phyloP scores from a whole-genome alignment of 2,113 vertebrate genomes.

The Oncorhynchus masou region DNA sequence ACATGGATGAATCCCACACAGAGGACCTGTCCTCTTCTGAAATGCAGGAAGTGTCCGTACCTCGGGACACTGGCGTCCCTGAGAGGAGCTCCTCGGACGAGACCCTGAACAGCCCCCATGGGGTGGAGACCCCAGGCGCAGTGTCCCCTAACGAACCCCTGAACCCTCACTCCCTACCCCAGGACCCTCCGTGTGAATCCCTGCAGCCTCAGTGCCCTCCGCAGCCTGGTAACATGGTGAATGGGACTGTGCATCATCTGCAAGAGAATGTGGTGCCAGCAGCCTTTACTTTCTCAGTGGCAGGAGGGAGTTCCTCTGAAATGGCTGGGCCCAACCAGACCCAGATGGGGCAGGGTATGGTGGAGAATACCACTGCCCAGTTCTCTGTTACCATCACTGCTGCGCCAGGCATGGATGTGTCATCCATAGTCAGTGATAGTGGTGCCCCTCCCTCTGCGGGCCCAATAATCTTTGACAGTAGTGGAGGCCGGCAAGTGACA shows the following conservation, averaged over 20 bases:
- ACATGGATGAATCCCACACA: slow-evolving; percentile 94
- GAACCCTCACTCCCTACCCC: slow-evolving; percentile 75
- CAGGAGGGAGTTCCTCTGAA: slow-evolving; percentile 16
- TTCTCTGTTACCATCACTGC: slow-evolving; percentile 18
- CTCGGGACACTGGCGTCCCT: slow-evolving; percentile 85
- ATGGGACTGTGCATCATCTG: slow-evolving; percentile 72
- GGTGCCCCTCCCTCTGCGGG: neutral
- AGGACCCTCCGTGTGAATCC: slow-evolving; percentile 70
- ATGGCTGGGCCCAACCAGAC: slow-evolving; percentile 26
- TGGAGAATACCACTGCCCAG: slow-evolving; percentile 36
- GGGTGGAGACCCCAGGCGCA: slow-evolving; percentile 90
- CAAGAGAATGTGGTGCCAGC: slow-evolving; percentile 58
- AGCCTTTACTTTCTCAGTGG: slow-evolving; percentile 4
- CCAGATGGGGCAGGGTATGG: slow-evolving; percentile 29
- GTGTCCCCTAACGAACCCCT: slow-evolving; percentile 92
- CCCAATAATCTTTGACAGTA: neutral
- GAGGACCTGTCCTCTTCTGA: slow-evolving; percentile 96
- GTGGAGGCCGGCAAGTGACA: neutral
- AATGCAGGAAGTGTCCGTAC: slow-evolving; percentile 89
- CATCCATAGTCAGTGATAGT: neutral
- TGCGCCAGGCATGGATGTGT: neutral
- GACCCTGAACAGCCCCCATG: slow-evolving; percentile 94
- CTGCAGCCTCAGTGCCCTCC: slow-evolving; percentile 80
- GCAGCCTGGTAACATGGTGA: neutral
- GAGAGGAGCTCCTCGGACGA: slow-evolving; percentile 96